phyloP scores from a whole-genome alignment of 2,888 invertebrate genomes.

The Tricholauxania praeusta region DNA sequence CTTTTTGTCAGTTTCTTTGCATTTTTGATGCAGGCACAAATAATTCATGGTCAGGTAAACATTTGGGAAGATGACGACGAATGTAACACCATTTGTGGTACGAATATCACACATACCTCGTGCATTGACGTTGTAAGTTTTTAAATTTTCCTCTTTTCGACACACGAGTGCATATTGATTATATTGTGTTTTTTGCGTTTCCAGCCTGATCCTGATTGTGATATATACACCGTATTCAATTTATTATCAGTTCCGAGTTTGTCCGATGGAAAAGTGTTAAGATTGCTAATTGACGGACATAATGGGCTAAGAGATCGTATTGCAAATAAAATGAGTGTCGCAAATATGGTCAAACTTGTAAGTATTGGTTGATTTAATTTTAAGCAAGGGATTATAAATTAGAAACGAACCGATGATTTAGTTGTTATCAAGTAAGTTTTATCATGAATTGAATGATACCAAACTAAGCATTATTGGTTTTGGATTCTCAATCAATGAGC shows the following conservation, averaged over 20 bases:
- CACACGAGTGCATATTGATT: too few species aligned
- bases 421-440: too few species aligned
- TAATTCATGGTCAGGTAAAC: too few species aligned
- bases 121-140: conserved; percentile 1
- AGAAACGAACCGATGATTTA: too few species aligned
- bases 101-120: background rate
- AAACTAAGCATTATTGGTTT: too few species aligned
- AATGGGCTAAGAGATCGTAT: conserved; percentile 52
- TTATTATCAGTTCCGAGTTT: conserved; percentile 7
- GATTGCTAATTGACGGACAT: conserved; percentile 44
- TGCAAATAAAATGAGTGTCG: conserved; percentile 46
- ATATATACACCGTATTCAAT: background rate
- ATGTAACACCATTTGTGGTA: background rate
- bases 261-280: conserved; percentile 3
- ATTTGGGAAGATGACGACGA: background rate
- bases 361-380: background rate
- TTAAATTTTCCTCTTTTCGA: too few species aligned
- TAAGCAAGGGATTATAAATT: too few species aligned
- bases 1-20: too few species aligned
- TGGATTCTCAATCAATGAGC: too few species aligned
- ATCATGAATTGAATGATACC: too few species aligned
- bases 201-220: background rate
- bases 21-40: too few species aligned
- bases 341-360: conserved; percentile 48
- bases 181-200: background rate